Conservation (phyloP, 2,797 vertebrate genomes). For the Eutrigla gurnardus region DNA sequence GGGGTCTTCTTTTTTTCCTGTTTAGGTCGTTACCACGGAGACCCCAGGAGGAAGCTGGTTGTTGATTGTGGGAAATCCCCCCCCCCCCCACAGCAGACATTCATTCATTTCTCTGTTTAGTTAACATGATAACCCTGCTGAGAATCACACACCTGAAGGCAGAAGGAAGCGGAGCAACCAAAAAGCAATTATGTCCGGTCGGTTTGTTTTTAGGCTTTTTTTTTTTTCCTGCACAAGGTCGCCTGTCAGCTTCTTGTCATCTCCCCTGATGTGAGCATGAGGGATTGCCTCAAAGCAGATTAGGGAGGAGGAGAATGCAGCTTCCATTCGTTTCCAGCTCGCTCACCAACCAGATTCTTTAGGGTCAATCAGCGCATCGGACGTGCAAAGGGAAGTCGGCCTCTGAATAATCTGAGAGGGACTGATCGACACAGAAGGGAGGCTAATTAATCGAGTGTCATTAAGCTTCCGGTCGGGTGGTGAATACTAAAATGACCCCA, state of each 20-base stretch:
- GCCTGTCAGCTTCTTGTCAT: slow-evolving; percentile 17
- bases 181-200: not conserved
- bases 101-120: slow-evolving; percentile 22
- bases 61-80: slow-evolving; percentile 28
- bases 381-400: slow-evolving; percentile 8
- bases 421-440: slow-evolving; percentile 17
- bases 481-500: slow-evolving; percentile 45
- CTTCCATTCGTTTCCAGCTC: slow-evolving; percentile 46
- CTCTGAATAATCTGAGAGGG: slow-evolving; percentile 28
- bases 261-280: slow-evolving; percentile 6
- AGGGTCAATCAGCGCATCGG: slow-evolving; percentile 35
- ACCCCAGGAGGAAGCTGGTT: slow-evolving; percentile 53
- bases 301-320: slow-evolving; percentile 23
- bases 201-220: not conserved
- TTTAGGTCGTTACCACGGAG: slow-evolving; percentile 75
- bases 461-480: slow-evolving; percentile 33
- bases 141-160: slow-evolving; percentile 15
- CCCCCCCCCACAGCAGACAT: slow-evolving; percentile 15
- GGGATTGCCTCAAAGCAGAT: slow-evolving; percentile 16
- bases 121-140: not conserved
- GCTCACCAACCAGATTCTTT: slow-evolving; percentile 44
- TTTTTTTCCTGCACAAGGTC: not conserved
- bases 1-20: slow-evolving; percentile 30
- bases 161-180: not conserved
- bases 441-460: slow-evolving; percentile 48